Evolutionary conservation across 2,797 vertebrate genomes (phyloP).

Genomic region (Gobio occitaniae): DNA sequence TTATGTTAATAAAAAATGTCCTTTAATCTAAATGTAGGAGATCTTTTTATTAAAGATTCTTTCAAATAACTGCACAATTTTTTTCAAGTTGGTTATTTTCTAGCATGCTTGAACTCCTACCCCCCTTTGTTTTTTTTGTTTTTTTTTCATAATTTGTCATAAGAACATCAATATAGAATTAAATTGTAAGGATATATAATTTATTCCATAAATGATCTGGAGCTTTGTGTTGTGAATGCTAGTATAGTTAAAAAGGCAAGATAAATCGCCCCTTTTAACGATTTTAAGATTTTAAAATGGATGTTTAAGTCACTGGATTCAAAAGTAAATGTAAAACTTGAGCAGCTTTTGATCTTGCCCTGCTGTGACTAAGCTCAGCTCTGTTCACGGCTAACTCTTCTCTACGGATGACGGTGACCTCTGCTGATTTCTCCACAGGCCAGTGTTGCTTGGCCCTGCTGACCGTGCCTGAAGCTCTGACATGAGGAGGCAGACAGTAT

Average conservation of each 20-base stretch:
- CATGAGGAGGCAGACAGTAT: conserved; percentile 37
- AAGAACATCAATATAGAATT: background rate
- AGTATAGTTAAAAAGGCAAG: background rate
- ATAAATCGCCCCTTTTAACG: background rate
- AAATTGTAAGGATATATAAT: background rate
- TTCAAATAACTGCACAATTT: background rate
- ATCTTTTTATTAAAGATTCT: background rate
- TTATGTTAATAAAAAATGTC: background rate
- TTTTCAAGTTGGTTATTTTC: background rate
- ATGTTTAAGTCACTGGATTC: background rate
- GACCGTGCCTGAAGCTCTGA: conserved; percentile 9
- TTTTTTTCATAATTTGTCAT: background rate
- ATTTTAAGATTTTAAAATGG: background rate
- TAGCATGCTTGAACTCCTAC: background rate
- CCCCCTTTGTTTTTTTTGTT: too few relatives aligned
- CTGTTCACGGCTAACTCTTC: conserved; percentile 24
- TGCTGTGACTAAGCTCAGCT: conserved; percentile 17
- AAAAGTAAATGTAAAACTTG: conserved; percentile 13
- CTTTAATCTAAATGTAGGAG: background rate
- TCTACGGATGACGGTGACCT: conserved; percentile 25
- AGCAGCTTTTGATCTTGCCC: background rate
- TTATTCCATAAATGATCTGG: background rate
- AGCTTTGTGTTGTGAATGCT: background rate
- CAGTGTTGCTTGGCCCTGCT: conserved; percentile 1
- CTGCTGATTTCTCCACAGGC: conserved; percentile 29